These are phyloP conservation scores for Tetranychus piercei DNA, from an alignment of 2,888 invertebrate genomes.

Conservation along the genomic window DNA sequence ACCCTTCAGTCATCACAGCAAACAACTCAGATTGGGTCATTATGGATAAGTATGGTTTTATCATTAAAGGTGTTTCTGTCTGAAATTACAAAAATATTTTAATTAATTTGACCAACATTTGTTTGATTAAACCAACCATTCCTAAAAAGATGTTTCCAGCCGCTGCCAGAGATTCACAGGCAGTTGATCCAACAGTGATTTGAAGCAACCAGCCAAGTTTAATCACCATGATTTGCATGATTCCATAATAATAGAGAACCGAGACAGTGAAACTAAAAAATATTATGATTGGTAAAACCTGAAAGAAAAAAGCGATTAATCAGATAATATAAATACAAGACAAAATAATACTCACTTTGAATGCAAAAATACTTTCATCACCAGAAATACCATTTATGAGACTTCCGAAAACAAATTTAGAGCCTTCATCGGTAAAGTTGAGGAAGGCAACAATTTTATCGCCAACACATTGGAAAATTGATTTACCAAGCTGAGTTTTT, in stretches of 20 bases:
- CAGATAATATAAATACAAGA: neutral
- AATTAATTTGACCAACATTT: slow-evolving; percentile 7
- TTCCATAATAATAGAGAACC: slow-evolving; percentile 67
- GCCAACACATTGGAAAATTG: slow-evolving; percentile 49
- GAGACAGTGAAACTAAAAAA: slow-evolving; percentile 82
- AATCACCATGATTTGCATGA: slow-evolving; percentile 64
- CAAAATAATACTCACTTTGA: slow-evolving; percentile 42
- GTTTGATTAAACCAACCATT: slow-evolving; percentile 43
- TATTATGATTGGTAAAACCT: slow-evolving; percentile 58
- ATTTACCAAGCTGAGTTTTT: slow-evolving; percentile 45
- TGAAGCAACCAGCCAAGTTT: slow-evolving; percentile 61
- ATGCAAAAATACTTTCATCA: slow-evolving; percentile 52
- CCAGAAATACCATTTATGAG: slow-evolving; percentile 28
- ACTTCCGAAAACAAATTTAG: slow-evolving; percentile 61
- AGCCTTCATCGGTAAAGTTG: slow-evolving; percentile 55
- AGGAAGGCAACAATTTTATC: slow-evolving; percentile 52
- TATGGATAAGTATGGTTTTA: slow-evolving; percentile 63
- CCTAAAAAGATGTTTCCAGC: slow-evolving; percentile 87
- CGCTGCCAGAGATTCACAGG: slow-evolving; percentile 79
- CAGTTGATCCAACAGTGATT: slow-evolving; percentile 58
- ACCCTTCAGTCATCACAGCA: slow-evolving; percentile 79
- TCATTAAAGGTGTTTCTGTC: slow-evolving; percentile 73
- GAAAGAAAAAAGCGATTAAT: neutral
- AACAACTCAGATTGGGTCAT: slow-evolving; percentile 81
- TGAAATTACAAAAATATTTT: slow-evolving; percentile 32